Percentiles rank a stretch among this genome's conserved stretches.
Evolutionary conservation across 2,113 vertebrate species (phyloP).

Genomic region (Eulemur macaco): DNA sequence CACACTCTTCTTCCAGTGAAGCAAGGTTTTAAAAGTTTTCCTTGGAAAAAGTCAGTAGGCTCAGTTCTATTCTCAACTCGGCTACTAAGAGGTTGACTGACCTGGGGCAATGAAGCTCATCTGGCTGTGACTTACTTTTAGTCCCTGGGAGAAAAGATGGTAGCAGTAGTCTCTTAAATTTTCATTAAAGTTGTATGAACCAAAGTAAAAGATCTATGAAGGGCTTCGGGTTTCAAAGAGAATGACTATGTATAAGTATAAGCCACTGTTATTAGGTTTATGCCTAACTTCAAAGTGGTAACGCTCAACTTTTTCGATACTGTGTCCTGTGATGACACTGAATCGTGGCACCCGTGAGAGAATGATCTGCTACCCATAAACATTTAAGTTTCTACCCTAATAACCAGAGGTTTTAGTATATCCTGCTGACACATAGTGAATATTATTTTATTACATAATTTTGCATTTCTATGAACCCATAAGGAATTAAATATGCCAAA

Average conservation of each 20-base stretch:
- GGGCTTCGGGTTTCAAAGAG: not conserved
- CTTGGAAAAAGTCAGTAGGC: not conserved
- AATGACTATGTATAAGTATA: not conserved
- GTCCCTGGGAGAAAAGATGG: not conserved
- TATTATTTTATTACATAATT: not conserved
- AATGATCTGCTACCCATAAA: not conserved
- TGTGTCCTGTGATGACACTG: no score
- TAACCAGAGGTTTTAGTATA: not conserved
- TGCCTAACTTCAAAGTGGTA: not conserved
- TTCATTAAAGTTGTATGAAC: not conserved
- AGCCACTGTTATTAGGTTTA: not conserved
- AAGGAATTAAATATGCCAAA: not conserved
- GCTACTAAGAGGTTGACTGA: not conserved
- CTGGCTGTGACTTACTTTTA: not conserved
- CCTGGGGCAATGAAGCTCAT: not conserved
- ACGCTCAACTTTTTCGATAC: not conserved
- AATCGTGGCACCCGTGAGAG: not conserved
- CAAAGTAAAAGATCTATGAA: not conserved
- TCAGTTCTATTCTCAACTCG: not conserved
- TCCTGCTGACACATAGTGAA: not conserved
- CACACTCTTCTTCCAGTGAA: not conserved
- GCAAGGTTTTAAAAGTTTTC: not conserved
- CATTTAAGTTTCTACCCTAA: not conserved
- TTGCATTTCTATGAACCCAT: not conserved
- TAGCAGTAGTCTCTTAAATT: not conserved